phyloP scores from a whole-genome alignment of 2,113 vertebrate genomes.

The Gambusia affinis region DNA sequence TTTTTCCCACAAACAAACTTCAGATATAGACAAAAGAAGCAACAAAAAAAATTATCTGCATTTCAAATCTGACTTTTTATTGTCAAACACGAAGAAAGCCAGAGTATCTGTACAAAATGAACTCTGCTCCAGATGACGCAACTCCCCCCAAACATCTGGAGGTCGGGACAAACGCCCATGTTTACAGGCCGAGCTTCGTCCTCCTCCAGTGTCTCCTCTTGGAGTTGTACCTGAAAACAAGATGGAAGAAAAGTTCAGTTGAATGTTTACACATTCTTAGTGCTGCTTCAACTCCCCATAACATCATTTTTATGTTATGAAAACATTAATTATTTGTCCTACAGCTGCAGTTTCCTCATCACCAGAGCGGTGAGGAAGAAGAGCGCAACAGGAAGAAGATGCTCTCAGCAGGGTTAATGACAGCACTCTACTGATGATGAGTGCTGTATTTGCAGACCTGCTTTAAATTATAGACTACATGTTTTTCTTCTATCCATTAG shows the following conservation, averaged over 20 bases:
- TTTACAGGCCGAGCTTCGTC: constrained; percentile 95
- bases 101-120: constrained; percentile 81
- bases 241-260: background rate
- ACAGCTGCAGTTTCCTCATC: constrained; percentile 60
- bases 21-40: rapidly evolving
- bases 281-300: background rate
- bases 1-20: background rate
- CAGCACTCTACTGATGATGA: constrained; percentile 84
- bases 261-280: background rate
- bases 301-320: background rate
- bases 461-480: constrained; percentile 66
- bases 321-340: constrained; percentile 69
- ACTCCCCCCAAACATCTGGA: constrained; percentile 65
- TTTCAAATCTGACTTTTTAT: constrained; percentile 74
- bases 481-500: constrained; percentile 15
- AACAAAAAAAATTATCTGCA: background rate
- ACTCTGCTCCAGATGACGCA: constrained; percentile 54
- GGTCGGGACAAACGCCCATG: constrained; percentile 40
- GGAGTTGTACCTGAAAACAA: constrained; percentile 91
- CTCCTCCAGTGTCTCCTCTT: constrained; percentile 99
- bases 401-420: constrained; percentile 96
- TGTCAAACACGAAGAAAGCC: constrained; percentile 74
- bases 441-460: constrained; percentile 97
- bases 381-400: constrained; percentile 69
- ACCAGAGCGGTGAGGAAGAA: constrained; percentile 57